Evolutionary conservation across 2,797 vertebrate species (phyloP), one percentile per base, ranked within the genome.

Genomic region (Lepus townsendii): DNA sequence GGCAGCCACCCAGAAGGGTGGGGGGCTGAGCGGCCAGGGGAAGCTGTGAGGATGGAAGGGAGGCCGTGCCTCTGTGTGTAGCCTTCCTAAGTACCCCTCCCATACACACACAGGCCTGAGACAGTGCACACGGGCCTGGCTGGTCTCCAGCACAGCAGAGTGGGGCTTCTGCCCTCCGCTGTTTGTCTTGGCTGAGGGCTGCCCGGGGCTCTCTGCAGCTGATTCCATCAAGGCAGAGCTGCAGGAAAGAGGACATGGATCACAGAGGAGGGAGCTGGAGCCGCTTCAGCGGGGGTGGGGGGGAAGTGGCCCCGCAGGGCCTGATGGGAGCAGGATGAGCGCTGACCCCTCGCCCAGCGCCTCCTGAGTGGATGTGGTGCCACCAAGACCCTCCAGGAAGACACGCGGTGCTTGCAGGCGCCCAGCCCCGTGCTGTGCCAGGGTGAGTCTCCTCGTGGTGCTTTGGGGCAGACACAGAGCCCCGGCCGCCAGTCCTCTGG

Each of bases 131-230:
- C 32, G 0, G 2, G 50, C 42, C 52, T 50, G 0, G 22, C 30
- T 38, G 13, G 71, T n/a, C 22, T 50, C 80, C 2, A 3, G 82
- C 75, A 19, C 83, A 68, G 78, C 54, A 5, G 68, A 69, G 75
- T 22, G 6, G 17, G 0, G 65, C 87, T 68, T 66, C 91, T 57
- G 62, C 57, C 38, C 72, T 13, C 73, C 32, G 0, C 0, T 96
- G 95, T 97, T 97, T 97, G 85, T 93, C 92, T 97, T 97, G 97
- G 96, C 96, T 50, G 66, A 80, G 68, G 63, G 69, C 73, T 32
- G 62, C 50, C 20, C 1, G 1, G 68, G 80, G 57, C 79, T 90
- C 86, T 91, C n/a, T 30, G 90, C 92, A 94, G 94, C 95, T 16
- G 19, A 76, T 66, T 85, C 69, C 14, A 47, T 57, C 78, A 72